Percentiles rank a stretch among this genome's conserved stretches.
These are phyloP conservation scores for Abramis brama DNA, from an alignment of 2,113 vertebrate species.

Conservation along the genomic window DNA sequence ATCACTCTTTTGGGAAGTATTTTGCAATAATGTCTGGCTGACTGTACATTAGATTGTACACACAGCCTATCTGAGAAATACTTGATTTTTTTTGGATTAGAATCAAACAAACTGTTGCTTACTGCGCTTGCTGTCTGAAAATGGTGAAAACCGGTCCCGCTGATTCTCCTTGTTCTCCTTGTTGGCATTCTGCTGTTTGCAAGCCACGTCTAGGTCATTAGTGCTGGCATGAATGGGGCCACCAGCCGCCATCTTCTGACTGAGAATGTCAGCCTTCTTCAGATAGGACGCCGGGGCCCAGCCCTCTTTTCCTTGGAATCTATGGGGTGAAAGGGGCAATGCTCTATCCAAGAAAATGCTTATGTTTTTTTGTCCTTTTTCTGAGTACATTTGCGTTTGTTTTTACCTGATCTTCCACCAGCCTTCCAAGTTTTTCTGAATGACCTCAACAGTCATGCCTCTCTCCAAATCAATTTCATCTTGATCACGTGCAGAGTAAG, in stretches of 20 bases:
- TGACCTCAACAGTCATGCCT: slow-evolving; percentile 90
- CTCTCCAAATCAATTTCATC: slow-evolving; percentile 95
- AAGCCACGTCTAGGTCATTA: slow-evolving; percentile 85
- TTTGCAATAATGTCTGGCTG: background rate
- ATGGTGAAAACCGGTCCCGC: slow-evolving; percentile 75
- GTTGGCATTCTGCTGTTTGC: slow-evolving; percentile 75
- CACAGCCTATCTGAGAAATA: background rate
- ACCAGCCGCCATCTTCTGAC: slow-evolving; percentile 81
- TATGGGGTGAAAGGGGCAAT: slow-evolving; percentile 55
- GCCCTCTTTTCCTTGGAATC: slow-evolving; percentile 93
- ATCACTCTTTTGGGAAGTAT: background rate
- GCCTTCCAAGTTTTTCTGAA: slow-evolving; percentile 98
- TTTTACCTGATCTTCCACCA: slow-evolving; percentile 99
- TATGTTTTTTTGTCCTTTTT: too few relatives aligned
- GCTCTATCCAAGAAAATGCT: background rate
- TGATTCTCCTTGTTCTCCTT: slow-evolving; percentile 79
- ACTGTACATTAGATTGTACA: background rate
- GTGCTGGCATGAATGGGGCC: slow-evolving; percentile 77
- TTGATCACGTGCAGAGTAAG: slow-evolving; percentile 88
- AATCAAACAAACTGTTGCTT: slow-evolving; percentile 55
- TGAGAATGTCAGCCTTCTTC: slow-evolving; percentile 84
- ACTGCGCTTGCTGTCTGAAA: slow-evolving; percentile 83
- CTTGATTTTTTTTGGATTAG: background rate
- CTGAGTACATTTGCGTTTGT: background rate
- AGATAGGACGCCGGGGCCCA: slow-evolving; percentile 98